Base-by-base conservation (phyloP, 2,797 vertebrate species). In the Paedocypris micromegethes region DNA sequence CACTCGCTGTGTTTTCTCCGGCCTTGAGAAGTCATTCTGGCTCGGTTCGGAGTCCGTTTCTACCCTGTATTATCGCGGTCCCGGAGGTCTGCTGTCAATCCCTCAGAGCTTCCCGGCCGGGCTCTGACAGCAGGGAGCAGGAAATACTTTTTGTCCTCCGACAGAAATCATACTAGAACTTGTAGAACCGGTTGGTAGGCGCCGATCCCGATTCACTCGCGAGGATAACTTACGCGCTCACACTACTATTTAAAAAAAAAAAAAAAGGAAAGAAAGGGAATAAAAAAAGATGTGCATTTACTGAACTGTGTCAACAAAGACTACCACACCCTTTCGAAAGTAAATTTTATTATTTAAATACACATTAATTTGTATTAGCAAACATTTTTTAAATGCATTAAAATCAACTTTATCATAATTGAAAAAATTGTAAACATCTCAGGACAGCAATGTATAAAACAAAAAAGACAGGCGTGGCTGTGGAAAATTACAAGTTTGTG, bases 1-100 rank as follows among this genome's bases (percentile, higher is more conserved):
- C 80, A 81, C 2, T 73, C 52, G 38, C 68, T 44, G 6, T 82
- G 68, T 47, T 73, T 83, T 75, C 82, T 72, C 73, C 77, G 77
- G 9, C 68, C 74, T 9, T 79, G 61, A 4, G 72, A 50, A 5
- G 73, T 56, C 44, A 69, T 61, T 72, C 77, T 77, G 4, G 4
- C 46, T 39, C 57, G 4, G 4, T 45, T 39, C 57, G 38, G 8
- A 53, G 2, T 39, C 1, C 40, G 9, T 5, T 50, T 60, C 5
- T 40, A 51, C 4, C 43, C 4, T 23, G 5, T 47, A 3, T 49
- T 40, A 52, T 40, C 2, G 5, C 49, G 5, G 6, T 49, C n/a
- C 23, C 3, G 38, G 1, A n/a, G 3, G 7, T 68, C 45, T 47
- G 47, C 7, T 42, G 47, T 50, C 52, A 46, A 53, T 23, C 40